Evolutionary conservation across 2,888 invertebrate genomes (phyloP).

Genomic region (Trypoxylon attenuatum): DNA sequence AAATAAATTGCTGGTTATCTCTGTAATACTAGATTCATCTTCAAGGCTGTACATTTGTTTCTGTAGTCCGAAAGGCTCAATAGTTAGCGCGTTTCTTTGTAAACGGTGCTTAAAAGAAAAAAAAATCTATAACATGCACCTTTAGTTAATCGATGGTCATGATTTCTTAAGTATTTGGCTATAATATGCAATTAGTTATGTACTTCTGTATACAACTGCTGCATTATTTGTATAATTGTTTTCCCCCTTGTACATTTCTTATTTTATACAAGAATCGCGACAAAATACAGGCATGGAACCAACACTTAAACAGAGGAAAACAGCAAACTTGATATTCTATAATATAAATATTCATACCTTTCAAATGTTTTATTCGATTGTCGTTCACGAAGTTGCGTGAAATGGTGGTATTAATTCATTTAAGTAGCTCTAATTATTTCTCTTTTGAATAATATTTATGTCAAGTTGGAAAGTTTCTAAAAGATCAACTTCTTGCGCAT

Average conservation of each 20-base stretch:
- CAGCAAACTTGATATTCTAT: too few relatives aligned
- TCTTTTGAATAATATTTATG: too few relatives aligned
- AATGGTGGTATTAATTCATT: too few relatives aligned
- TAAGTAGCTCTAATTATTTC: too few relatives aligned
- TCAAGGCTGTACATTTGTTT: slow-evolving; percentile 31
- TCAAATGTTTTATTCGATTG: slow-evolving; percentile 16
- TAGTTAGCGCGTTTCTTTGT: neutral
- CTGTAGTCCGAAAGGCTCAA: slow-evolving; percentile 26
- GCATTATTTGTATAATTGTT: slow-evolving; percentile 11
- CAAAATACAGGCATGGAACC: too few relatives aligned
- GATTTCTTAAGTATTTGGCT: neutral
- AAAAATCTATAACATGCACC: neutral
- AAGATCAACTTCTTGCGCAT: too few relatives aligned
- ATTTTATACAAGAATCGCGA: slow-evolving; percentile 17
- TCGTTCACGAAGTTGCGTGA: too few relatives aligned
- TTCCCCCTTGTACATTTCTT: slow-evolving; percentile 35
- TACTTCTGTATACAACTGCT: slow-evolving; percentile 21
- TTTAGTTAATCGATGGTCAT: neutral
- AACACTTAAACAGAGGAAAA: slow-evolving; percentile 23
- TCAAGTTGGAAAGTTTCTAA: too few relatives aligned
- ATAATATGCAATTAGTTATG: slow-evolving; percentile 3
- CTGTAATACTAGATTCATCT: slow-evolving; percentile 56
- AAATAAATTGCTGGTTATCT: slow-evolving; percentile 65
- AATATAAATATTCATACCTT: too few relatives aligned
- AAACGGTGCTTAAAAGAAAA: neutral